A percentile compares a stretch with the other conserved stretches of the same genome.
Conservation (phyloP, 2,888 invertebrate genomes). For the Cryptus viduatorius region DNA sequence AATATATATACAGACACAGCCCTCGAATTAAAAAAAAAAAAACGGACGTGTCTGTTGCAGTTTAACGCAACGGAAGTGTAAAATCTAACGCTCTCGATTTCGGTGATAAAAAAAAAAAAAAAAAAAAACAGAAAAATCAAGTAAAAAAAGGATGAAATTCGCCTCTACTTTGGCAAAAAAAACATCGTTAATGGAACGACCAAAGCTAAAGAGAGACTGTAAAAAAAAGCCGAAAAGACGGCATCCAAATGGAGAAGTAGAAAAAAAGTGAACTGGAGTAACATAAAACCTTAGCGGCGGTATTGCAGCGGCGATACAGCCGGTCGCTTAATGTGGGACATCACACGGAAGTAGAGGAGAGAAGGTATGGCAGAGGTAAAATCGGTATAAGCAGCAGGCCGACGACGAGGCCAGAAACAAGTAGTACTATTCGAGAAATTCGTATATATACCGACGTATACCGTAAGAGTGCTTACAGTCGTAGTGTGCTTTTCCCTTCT, state of each 20-base stretch:
- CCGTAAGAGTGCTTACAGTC: background rate
- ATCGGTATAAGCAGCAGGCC: slow-evolving; percentile 32
- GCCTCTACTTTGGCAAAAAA: background rate
- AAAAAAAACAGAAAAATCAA: background rate
- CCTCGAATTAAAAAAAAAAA: too few species aligned
- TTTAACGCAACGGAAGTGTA: slow-evolving; percentile 11
- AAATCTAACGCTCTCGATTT: slow-evolving; percentile 27
- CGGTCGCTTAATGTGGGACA: slow-evolving; percentile 30
- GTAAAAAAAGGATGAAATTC: background rate
- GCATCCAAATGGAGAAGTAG: background rate
- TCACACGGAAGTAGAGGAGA: background rate
- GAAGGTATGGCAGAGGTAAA: slow-evolving; percentile 2
- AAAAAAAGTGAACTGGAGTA: slow-evolving; percentile 37
- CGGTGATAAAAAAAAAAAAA: background rate
- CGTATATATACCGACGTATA: slow-evolving; percentile 5
- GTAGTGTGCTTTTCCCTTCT: background rate
- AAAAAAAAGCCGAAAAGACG: background rate
- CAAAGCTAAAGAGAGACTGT: background rate
- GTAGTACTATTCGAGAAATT: slow-evolving; percentile 26
- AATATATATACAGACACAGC: too few species aligned
- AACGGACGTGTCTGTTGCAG: too few species aligned
- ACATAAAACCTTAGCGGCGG: slow-evolving; percentile 50
- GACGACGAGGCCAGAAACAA: slow-evolving; percentile 27
- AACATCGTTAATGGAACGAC: background rate
- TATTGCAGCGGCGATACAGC: slow-evolving; percentile 14